Conservation (phyloP, 2,797 vertebrate genomes). For the Protosalanx chinensis region DNA sequence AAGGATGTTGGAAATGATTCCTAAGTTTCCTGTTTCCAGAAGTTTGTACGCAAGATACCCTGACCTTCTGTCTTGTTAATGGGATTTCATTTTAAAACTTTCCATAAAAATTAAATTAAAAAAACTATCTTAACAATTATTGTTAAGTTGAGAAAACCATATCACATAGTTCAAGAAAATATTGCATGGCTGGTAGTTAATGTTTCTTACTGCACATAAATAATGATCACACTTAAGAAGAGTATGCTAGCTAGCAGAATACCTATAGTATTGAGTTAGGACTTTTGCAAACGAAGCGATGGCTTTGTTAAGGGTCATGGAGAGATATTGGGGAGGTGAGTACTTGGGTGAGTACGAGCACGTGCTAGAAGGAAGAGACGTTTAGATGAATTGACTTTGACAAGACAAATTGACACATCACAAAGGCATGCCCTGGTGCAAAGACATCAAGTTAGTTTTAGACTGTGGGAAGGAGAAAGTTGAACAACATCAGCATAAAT, state of each 20-base stretch:
- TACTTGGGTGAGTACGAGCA: too few relatives aligned
- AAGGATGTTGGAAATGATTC: neutral
- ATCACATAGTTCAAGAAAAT: neutral
- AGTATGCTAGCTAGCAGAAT: too few relatives aligned
- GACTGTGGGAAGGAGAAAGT: constrained; percentile 1
- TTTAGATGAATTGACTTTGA: constrained; percentile 25
- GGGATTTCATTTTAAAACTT: too few relatives aligned
- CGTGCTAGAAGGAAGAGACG: constrained; percentile 16
- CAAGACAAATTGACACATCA: constrained; percentile 23
- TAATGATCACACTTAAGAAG: too few relatives aligned
- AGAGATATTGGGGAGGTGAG: constrained; percentile 14
- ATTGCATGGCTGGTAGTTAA: too few relatives aligned
- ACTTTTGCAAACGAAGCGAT: neutral
- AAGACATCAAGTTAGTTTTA: constrained; percentile 16
- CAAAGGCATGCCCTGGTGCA: constrained; percentile 18
- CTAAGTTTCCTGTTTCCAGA: neutral
- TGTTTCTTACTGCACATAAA: too few relatives aligned
- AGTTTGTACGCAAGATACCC: neutral
- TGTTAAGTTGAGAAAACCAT: neutral
- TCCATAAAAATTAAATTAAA: too few relatives aligned
- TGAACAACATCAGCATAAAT: constrained; percentile 6
- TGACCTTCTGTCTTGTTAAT: too few relatives aligned
- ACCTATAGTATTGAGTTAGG: too few relatives aligned
- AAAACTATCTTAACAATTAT: neutral
- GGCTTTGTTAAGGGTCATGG: neutral